Evolutionary conservation across 1,140 invertebrate species (phyloP).

Genomic region (Macrobrachium nipponense): DNA sequence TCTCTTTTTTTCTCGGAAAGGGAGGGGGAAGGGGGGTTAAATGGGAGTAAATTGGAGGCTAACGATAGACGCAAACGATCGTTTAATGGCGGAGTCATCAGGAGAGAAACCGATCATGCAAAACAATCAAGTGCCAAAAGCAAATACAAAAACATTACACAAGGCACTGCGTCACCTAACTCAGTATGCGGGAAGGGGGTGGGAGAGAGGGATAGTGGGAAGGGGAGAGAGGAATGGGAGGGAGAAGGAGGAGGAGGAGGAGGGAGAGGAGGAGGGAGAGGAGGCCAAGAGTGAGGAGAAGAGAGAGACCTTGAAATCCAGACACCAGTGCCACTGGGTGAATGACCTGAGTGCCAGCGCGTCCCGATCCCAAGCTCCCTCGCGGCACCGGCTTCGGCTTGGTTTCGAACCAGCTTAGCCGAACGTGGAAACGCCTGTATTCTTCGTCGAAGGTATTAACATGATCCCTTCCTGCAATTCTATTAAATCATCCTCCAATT

Average conservation of each 20-base stretch:
- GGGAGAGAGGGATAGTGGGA: neutral
- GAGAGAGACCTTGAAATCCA: constrained; percentile 38
- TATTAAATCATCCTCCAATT: too few relatives aligned
- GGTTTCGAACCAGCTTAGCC: neutral
- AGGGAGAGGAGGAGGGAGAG: neutral
- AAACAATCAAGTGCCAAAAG: neutral
- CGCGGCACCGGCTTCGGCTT: constrained; percentile 32
- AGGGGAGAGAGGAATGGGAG: neutral
- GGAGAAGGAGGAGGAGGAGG: neutral
- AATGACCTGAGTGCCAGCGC: constrained; percentile 48
- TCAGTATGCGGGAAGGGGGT: neutral
- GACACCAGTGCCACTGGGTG: constrained; percentile 42
- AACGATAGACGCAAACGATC: too few relatives aligned
- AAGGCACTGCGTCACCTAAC: neutral
- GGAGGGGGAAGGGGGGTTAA: too few relatives aligned
- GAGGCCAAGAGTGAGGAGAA: constrained; percentile 6
- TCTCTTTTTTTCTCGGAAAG: too few relatives aligned
- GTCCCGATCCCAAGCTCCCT: neutral
- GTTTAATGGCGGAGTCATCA: too few relatives aligned
- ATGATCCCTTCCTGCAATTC: too few relatives aligned
- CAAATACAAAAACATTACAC: neutral
- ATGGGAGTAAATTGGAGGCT: too few relatives aligned
- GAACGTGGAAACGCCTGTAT: too few relatives aligned
- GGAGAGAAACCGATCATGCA: neutral
- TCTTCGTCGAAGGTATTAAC: too few relatives aligned